These are phyloP conservation scores for Spisula solida DNA, from an alignment of 2,888 invertebrate species.

Conservation along the genomic window DNA sequence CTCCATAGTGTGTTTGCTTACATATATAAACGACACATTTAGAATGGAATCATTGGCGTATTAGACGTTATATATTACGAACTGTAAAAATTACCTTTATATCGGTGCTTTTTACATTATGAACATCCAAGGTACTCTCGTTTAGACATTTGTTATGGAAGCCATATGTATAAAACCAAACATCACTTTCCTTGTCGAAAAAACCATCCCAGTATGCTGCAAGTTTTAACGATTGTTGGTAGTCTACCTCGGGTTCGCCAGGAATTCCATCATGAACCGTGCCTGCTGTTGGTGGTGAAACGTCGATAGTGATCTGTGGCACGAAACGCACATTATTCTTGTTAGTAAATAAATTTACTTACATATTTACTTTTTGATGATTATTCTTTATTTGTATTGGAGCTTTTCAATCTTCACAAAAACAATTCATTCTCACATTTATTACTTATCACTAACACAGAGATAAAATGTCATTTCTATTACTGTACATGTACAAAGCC, in stretches of 20 bases:
- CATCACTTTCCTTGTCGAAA: slow-evolving; percentile 80
- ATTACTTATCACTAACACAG: too few species aligned
- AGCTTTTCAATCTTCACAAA: too few species aligned
- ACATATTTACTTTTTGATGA: too few species aligned
- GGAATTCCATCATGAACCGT: slow-evolving; percentile 74
- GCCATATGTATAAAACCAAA: slow-evolving; percentile 76
- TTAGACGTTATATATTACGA: too few species aligned
- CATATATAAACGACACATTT: too few species aligned
- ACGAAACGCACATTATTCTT: slow-evolving; percentile 1
- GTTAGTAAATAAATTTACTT: too few species aligned
- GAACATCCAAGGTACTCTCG: slow-evolving; percentile 48
- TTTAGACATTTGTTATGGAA: slow-evolving; percentile 66
- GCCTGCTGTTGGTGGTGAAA: slow-evolving; percentile 76
- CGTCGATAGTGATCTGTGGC: slow-evolving; percentile 78
- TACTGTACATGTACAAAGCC: too few species aligned
- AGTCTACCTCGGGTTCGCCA: slow-evolving; percentile 76
- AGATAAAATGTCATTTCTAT: too few species aligned
- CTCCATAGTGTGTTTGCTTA: too few species aligned
- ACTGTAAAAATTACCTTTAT: background rate
- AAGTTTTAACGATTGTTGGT: slow-evolving; percentile 66
- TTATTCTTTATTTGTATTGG: too few species aligned
- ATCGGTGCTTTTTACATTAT: background rate
- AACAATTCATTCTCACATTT: too few species aligned
- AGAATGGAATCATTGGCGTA: too few species aligned
- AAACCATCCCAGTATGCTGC: slow-evolving; percentile 79